Evolutionary conservation across 2,113 vertebrate genomes (phyloP), one percentile per base, ranked within the genome.

Genomic region (Actinemys pallida): DNA sequence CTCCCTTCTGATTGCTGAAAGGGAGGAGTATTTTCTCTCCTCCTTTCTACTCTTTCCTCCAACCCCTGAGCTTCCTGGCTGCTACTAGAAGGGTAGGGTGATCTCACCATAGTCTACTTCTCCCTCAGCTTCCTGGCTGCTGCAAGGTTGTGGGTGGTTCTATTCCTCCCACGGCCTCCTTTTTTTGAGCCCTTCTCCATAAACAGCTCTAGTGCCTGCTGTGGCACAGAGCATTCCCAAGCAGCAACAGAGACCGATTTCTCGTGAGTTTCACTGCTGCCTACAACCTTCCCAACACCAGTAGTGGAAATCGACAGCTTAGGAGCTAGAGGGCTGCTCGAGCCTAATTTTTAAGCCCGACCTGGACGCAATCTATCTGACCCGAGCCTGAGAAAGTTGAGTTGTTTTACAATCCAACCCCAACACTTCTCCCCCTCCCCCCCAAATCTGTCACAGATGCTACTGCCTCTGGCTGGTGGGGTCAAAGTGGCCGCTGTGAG

Each of bases 271-370:
- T 45, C 45, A 78, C 42, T 16, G 42, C 42, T 27, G 25, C 24
- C 31, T 47, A 88, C 42, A 59, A 50, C 6, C 10, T 11, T 81
- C 31, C 29, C 79, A 88, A 11, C 22, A 87, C 50, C 17, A 89
- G 9, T 10, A 82, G 72, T 16, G 49, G 8, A 88, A 85, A 7
- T 9, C 11, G 53, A 10, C 13, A 31, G 84, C 22, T 1, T 11
- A 47, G 1, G 25, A 53, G 35, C 1, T 17, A 59, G 0, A 84
- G 25, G 1, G 62, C 35, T 65, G 62, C 62, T 65, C 4, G 14
- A 19, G n/a, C 62, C 62, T 69, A 35, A 69, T 69, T 69, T 69
- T 69, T 69, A 69, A 69, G 62, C 14, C 62, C 7, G 16, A 69
- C 29, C 35, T 4, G 13, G 35, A 69, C 19, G 31, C 65, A n/a